Evolutionary conservation across 1,140 invertebrate species (phyloP), one percentile per base, ranked within the genome.

Genomic region (Drosophila hydei): DNA sequence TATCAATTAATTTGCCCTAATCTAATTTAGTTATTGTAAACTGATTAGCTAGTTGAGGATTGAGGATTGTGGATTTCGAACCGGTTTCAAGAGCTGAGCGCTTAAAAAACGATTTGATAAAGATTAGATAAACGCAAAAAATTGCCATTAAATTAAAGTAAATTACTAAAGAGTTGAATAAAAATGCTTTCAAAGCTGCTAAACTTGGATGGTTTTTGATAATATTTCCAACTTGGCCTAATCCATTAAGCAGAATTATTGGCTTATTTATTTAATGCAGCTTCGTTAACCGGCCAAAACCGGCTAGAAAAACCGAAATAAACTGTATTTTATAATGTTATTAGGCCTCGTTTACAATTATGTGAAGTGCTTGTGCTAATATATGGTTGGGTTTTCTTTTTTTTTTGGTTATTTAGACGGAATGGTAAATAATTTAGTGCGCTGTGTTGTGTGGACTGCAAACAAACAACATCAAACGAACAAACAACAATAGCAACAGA

Each of bases 381-480:
- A 62, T 67, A 51, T 42, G 45, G 40, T 63, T 14, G 51, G 11
- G 21, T 18, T 33, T 40, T 68, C 30, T 18, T 33, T 40, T 68
- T 33, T 71, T 67, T 69, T 21, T 42, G 62, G n/a, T 47, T 47
- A 23, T 68, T 42, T 38, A 30, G 33, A 55, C 69, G 30, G 30
- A 33, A 40, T 58, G 51, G 77, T 77, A 79, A 84, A 85, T 84
- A 79, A 85, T 84, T 85, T 84, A 83, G 77, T 83, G 75, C 60
- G 69, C 42, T 51, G 55, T 64, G 69, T 64, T 64, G 38, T 47
- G 36, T 36, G 55, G 23, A 38, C 56, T 70, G 47, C 30, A 33
- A 33, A 33, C 8, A 30, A 30, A 45, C 40, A 45, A 50, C 36
- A 19, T 7, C 19, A 33, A 16, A 61, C 27, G n/a, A 70, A 64